A percentile compares a stretch with the other conserved stretches of the same genome.
These are phyloP conservation scores for Lottia scabra DNA, from an alignment of 2,888 invertebrate species.

Conservation along the genomic window DNA sequence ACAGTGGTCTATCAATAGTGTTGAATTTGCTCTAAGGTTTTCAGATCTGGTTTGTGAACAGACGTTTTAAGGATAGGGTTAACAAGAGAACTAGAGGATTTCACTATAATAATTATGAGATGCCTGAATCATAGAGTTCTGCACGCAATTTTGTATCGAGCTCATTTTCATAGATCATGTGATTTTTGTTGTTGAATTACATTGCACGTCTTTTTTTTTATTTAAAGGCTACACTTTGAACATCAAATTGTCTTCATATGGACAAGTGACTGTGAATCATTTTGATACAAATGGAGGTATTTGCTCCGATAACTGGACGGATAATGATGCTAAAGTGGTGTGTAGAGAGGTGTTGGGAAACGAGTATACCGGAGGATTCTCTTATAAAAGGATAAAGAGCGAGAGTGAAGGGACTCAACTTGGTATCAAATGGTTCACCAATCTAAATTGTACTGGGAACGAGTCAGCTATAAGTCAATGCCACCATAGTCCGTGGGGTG, in stretches of 20 bases:
- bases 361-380: background rate
- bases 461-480: background rate
- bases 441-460: background rate
- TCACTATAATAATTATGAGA: too few relatives aligned
- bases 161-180: too few relatives aligned
- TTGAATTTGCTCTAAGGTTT: too few relatives aligned
- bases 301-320: background rate
- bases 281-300: background rate
- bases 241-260: background rate
- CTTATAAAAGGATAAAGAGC: slow-evolving; percentile 32
- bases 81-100: too few relatives aligned
- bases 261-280: background rate
- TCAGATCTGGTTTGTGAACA: too few relatives aligned
- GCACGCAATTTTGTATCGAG: too few relatives aligned
- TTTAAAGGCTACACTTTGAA: too few relatives aligned
- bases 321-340: background rate
- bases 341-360: background rate
- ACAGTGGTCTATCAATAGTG: too few relatives aligned
- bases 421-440: background rate
- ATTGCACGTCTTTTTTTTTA: too few relatives aligned
- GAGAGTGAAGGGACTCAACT: background rate
- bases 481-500: background rate
- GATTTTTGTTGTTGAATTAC: too few relatives aligned
- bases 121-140: too few relatives aligned
- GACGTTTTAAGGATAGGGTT: too few relatives aligned